These are phyloP conservation scores for Galeopsomyia nigrocyanea DNA, from an alignment of 2,888 invertebrate genomes.

Conservation along the genomic window DNA sequence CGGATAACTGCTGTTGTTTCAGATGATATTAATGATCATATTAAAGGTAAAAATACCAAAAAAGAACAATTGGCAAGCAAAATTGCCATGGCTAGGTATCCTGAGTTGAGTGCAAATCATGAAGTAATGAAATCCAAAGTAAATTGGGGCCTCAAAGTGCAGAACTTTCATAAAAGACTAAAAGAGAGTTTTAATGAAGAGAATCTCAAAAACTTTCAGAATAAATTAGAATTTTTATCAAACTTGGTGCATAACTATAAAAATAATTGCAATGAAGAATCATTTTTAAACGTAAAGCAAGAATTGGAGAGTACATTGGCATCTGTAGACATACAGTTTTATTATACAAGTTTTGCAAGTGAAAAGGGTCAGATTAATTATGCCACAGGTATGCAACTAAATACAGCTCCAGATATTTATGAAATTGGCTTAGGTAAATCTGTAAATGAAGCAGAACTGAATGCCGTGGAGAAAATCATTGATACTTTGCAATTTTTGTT, in stretches of 20 bases:
- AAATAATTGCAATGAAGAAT: conserved; percentile 12
- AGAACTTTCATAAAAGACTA: conserved; percentile 56
- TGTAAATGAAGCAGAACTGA: conserved; percentile 41
- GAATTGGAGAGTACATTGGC: conserved; percentile 38
- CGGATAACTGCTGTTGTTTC: conserved; percentile 55
- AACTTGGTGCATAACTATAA: background rate
- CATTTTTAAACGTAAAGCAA: conserved; percentile 17
- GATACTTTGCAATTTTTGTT: conserved; percentile 42
- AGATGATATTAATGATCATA: conserved; percentile 37
- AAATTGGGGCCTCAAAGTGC: conserved; percentile 61
- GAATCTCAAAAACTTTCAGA: conserved; percentile 46
- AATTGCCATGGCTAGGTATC: conserved; percentile 48
- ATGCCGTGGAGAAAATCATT: conserved; percentile 45
- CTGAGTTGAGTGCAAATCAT: conserved; percentile 35
- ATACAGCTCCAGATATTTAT: conserved; percentile 53
- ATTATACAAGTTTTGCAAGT: background rate
- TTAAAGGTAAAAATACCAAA: conserved; percentile 28
- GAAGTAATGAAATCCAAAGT: conserved; percentile 49
- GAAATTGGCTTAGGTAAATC: conserved; percentile 51
- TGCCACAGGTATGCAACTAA: conserved; percentile 49
- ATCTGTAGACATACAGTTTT: conserved; percentile 46
- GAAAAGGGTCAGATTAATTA: background rate
- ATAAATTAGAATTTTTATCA: conserved; percentile 41
- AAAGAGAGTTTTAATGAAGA: conserved; percentile 50
- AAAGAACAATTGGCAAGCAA: conserved; percentile 31